A percentile compares a stretch with the other conserved stretches of the same genome.
Evolutionary conservation across 2,888 invertebrate species (phyloP).

Genomic region (Polydrusus tereticollis): DNA sequence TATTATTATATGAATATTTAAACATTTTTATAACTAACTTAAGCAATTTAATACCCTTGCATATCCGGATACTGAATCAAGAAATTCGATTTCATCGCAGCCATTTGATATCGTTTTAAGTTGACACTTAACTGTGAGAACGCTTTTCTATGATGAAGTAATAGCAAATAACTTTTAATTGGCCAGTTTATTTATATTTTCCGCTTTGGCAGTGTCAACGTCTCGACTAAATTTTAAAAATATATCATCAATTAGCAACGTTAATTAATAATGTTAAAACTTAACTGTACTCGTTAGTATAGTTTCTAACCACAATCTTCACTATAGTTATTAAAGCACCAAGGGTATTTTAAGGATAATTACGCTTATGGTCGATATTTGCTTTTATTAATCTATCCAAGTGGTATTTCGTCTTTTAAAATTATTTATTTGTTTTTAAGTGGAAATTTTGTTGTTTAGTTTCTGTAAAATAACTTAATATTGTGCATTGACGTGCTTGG

Average conservation of each 20-base stretch:
- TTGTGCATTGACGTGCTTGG: too few species aligned
- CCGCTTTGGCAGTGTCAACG: background rate
- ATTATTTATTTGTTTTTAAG: too few species aligned
- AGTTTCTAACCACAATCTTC: background rate
- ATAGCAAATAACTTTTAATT: constrained; percentile 4
- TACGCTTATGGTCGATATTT: too few species aligned
- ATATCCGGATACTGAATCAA: constrained; percentile 4
- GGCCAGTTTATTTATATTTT: constrained; percentile 10
- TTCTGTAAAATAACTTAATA: too few species aligned
- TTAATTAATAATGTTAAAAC: background rate
- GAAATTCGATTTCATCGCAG: background rate
- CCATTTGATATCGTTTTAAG: constrained; percentile 2
- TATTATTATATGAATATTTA: background rate
- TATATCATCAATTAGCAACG: background rate
- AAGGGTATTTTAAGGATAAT: too few species aligned
- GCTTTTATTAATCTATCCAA: too few species aligned
- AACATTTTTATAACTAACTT: background rate
- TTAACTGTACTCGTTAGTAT: background rate
- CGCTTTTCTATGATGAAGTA: background rate
- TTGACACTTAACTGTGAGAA: constrained; percentile 16
- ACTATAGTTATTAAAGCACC: too few species aligned
- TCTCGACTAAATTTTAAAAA: background rate
- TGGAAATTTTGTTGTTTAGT: too few species aligned
- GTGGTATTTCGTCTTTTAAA: too few species aligned
- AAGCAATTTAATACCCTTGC: background rate